Evolutionary conservation across 2,797 vertebrate species (phyloP).

Genomic region (Megalops cyprinoides): DNA sequence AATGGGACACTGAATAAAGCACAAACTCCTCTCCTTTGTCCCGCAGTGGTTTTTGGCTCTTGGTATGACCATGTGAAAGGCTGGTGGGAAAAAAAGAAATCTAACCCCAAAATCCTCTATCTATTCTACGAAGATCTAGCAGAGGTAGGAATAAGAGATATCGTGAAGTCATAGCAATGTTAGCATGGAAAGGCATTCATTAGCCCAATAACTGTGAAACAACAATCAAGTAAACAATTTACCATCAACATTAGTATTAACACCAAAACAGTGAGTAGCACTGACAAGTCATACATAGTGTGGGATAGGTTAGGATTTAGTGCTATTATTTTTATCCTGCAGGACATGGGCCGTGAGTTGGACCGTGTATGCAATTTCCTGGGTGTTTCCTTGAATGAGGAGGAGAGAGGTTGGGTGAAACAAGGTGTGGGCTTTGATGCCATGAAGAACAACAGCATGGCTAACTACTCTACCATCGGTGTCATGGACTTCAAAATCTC

Average conservation of each 20-base stretch:
- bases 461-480: constrained; percentile 70
- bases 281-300: neutral
- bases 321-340: neutral
- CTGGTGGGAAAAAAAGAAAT: constrained; percentile 82
- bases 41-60: constrained; percentile 74
- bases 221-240: neutral
- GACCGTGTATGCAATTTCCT: constrained; percentile 74
- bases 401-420: constrained; percentile 63
- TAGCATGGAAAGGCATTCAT: too few relatives aligned
- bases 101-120: constrained; percentile 72
- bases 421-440: constrained; percentile 68
- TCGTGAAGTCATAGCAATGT: constrained; percentile 34
- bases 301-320: neutral
- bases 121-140: constrained; percentile 84
- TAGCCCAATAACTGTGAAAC: neutral
- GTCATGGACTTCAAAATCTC: constrained; percentile 74
- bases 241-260: neutral
- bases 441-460: constrained; percentile 81
- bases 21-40: constrained; percentile 57
- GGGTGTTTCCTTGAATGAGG: constrained; percentile 61
- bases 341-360: constrained; percentile 79
- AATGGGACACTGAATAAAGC: constrained; percentile 28
- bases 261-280: neutral
- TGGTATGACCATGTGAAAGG: constrained; percentile 78
- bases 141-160: constrained; percentile 68